These are phyloP conservation scores for Drosophila subsilvestris DNA, from an alignment of 2,888 invertebrate species.

Conservation along the genomic window DNA sequence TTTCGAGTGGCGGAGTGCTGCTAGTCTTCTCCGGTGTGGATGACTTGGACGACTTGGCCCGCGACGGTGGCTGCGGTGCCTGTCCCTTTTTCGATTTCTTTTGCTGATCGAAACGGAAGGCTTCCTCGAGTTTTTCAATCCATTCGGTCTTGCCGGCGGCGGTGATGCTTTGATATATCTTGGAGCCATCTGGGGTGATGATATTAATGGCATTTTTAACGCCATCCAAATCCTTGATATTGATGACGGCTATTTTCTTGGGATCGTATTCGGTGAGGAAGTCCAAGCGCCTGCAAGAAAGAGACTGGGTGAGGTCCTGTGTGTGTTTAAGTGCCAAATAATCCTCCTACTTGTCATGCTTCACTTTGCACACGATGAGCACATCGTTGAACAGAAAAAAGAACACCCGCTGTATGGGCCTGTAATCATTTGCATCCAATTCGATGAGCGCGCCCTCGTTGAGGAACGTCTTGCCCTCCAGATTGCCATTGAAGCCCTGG, in stretches of 20 bases:
- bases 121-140: conserved; percentile 95
- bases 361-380: conserved; percentile 92
- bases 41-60: conserved; percentile 54
- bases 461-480: conserved; percentile 87
- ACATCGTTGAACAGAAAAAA: conserved; percentile 97
- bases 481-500: conserved; percentile 88
- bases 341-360: conserved; percentile 83
- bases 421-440: conserved; percentile 93
- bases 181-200: conserved; percentile 95
- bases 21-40: conserved; percentile 55
- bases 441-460: conserved; percentile 96
- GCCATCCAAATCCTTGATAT: conserved; percentile 94
- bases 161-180: conserved; percentile 95
- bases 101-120: conserved; percentile 90
- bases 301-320: not conserved
- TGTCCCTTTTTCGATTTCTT: conserved; percentile 85
- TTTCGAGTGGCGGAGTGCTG: conserved; percentile 33
- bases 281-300: conserved; percentile 80
- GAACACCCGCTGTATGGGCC: conserved; percentile 93
- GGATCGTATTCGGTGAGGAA: conserved; percentile 83
- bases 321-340: not conserved
- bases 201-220: conserved; percentile 97
- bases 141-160: conserved; percentile 92
- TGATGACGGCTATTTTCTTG: conserved; percentile 96
- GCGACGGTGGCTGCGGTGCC: conserved; percentile 84